Evolutionary conservation across 2,113 vertebrate genomes (phyloP).

Genomic region (Corapipo altera): DNA sequence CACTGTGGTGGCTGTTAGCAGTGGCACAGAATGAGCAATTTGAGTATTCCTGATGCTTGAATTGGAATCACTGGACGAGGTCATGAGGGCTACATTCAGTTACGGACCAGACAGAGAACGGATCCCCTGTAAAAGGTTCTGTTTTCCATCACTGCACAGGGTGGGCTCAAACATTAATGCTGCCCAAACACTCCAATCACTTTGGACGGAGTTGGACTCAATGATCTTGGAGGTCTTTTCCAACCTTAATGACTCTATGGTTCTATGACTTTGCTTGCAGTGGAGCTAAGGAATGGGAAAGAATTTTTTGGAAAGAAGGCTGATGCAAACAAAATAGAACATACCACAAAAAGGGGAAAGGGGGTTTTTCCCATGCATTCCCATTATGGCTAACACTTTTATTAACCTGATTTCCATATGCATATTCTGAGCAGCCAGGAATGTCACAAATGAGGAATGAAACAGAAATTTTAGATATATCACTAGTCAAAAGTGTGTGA

Average conservation of each 20-base stretch:
- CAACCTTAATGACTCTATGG: accelerated
- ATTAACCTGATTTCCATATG: not conserved
- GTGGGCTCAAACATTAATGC: not conserved
- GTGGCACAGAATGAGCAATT: not conserved
- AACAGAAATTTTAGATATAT: not conserved
- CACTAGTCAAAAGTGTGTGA: not conserved
- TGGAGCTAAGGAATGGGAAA: not conserved
- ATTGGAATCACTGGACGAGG: accelerated
- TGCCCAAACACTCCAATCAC: not conserved
- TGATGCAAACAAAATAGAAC: not conserved
- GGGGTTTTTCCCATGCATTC: not conserved
- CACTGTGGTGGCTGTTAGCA: accelerated
- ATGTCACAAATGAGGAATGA: not conserved
- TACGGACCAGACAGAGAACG: accelerated
- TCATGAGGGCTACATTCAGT: not conserved
- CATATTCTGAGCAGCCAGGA: not conserved
- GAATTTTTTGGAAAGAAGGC: not conserved
- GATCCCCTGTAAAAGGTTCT: not conserved
- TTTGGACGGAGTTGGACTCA: not conserved
- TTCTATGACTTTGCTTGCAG: not conserved
- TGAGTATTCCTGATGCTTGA: not conserved
- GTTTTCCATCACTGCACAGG: not conserved
- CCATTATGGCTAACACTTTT: not conserved
- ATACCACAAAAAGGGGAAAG: not conserved
- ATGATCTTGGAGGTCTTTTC: not conserved